A percentile compares a stretch with the other conserved stretches of the same genome.
Evolutionary conservation across 2,797 vertebrate genomes (phyloP).

Genomic region (Xerus rutilus): DNA sequence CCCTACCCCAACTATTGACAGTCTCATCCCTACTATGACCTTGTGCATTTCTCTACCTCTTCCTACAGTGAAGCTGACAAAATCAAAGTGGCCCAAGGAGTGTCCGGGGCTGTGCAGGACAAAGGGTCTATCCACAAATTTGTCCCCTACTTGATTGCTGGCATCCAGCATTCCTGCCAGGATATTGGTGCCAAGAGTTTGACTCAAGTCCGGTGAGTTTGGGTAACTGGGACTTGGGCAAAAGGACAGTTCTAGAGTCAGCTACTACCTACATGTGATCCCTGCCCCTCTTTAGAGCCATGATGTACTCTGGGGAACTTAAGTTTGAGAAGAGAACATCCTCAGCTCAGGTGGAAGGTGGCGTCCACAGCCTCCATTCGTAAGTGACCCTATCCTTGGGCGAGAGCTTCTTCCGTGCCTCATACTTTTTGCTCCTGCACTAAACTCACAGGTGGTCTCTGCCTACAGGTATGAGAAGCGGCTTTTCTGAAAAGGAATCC

Average conservation of each 20-base stretch:
- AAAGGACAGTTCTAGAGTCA: neutral
- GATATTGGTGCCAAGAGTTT: constrained; percentile 98
- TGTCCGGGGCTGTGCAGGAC: constrained; percentile 98
- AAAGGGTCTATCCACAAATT: constrained; percentile 99
- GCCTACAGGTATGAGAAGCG: constrained; percentile 96
- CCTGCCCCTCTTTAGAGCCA: constrained; percentile 87
- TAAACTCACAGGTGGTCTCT: constrained; percentile 53
- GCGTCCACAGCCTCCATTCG: constrained; percentile 98
- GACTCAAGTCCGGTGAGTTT: constrained; percentile 95
- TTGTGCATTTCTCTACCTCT: neutral
- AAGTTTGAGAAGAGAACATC: constrained; percentile 98
- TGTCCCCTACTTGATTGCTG: constrained; percentile 96
- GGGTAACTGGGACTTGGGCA: neutral
- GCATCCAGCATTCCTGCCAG: constrained; percentile 98
- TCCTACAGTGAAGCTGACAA: constrained; percentile 95
- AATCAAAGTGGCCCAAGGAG: constrained; percentile 99
- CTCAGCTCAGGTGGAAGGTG: constrained; percentile 97
- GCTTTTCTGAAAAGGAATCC: constrained; percentile 92
- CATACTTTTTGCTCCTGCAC: neutral
- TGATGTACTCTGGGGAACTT: constrained; percentile 99
- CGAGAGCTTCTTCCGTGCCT: neutral
- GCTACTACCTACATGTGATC: neutral
- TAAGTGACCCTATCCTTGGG: constrained; percentile 85
- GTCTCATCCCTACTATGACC: neutral
- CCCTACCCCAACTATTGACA: too few species aligned